phyloP scores from a whole-genome alignment of 2,797 vertebrate genomes.

The Champsocephalus gunnari region DNA sequence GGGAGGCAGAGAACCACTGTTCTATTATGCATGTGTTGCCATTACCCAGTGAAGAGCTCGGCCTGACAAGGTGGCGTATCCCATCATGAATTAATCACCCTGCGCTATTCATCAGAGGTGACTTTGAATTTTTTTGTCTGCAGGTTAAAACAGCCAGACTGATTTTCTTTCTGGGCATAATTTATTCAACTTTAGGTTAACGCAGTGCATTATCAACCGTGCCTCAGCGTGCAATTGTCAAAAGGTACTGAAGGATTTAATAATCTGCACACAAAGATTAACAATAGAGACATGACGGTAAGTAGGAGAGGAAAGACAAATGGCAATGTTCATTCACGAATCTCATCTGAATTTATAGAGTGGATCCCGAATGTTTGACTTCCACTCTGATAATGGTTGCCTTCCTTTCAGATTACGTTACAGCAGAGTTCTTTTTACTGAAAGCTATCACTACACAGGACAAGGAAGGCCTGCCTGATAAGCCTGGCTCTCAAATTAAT shows the following conservation, averaged over 20 bases:
- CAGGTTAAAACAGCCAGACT: slow-evolving; percentile 51
- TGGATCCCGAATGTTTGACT: slow-evolving; percentile 27
- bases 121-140: slow-evolving; percentile 70
- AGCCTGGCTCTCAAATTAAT: slow-evolving; percentile 70
- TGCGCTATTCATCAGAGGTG: slow-evolving; percentile 69
- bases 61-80: slow-evolving; percentile 67
- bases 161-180: slow-evolving; percentile 30
- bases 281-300: not conserved
- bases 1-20: slow-evolving; percentile 44
- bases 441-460: slow-evolving; percentile 27
- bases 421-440: slow-evolving; percentile 20
- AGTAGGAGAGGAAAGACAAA: slow-evolving; percentile 32
- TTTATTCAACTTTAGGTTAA: slow-evolving; percentile 55
- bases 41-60: slow-evolving; percentile 61
- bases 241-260: slow-evolving; percentile 45
- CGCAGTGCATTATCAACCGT: slow-evolving; percentile 10
- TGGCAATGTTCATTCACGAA: slow-evolving; percentile 37
- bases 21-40: slow-evolving; percentile 76
- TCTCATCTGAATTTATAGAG: slow-evolving; percentile 28
- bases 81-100: slow-evolving; percentile 77
- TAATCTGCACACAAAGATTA: slow-evolving; percentile 27
- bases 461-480: slow-evolving; percentile 41
- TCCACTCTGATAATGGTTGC: slow-evolving; percentile 18
- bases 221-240: slow-evolving; percentile 35
- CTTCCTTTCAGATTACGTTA: slow-evolving; percentile 23